phyloP scores from a whole-genome alignment of 2,888 invertebrate genomes.

The Eurytoma californica region DNA sequence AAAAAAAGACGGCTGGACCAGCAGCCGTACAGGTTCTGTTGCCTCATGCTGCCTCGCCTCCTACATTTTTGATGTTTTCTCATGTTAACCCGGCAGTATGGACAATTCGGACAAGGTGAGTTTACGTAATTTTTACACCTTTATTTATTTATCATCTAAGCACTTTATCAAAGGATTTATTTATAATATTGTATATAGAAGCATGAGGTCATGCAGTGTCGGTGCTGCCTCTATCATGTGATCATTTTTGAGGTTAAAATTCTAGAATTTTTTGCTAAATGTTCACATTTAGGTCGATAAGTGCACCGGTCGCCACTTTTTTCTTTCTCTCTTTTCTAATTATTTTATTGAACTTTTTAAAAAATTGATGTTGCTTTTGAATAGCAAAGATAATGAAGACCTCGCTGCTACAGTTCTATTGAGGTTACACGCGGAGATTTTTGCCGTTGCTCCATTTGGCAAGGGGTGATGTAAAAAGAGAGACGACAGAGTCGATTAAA shows the following conservation, averaged over 20 bases:
- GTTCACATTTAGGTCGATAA: neutral
- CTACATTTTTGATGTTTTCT: conserved; percentile 57
- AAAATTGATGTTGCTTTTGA: neutral
- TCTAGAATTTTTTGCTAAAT: conserved; percentile 25
- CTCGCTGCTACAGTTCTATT: conserved; percentile 1
- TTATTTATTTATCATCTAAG: neutral
- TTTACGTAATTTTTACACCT: neutral
- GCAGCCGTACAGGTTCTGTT: conserved; percentile 47
- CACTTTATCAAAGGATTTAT: conserved; percentile 1
- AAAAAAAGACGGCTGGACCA: conserved; percentile 47
- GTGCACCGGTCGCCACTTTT: conserved; percentile 3
- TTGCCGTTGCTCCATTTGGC: conserved; percentile 30
- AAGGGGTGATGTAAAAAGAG: conserved; percentile 7
- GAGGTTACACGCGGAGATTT: conserved; percentile 41
- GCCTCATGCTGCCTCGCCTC: conserved; percentile 55
- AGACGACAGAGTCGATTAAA: neutral
- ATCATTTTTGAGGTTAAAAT: conserved; percentile 51
- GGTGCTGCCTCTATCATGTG: conserved; percentile 55
- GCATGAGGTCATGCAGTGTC: conserved; percentile 29
- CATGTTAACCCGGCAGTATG: conserved; percentile 54
- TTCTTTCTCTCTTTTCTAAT: neutral
- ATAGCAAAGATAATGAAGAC: neutral
- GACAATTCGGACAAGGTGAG: conserved; percentile 55
- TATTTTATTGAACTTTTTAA: neutral
- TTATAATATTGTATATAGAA: conserved; percentile 35